These are phyloP conservation scores for Brachynemurus nebulosus DNA, from an alignment of 2,888 invertebrate species.

Conservation along the genomic window DNA sequence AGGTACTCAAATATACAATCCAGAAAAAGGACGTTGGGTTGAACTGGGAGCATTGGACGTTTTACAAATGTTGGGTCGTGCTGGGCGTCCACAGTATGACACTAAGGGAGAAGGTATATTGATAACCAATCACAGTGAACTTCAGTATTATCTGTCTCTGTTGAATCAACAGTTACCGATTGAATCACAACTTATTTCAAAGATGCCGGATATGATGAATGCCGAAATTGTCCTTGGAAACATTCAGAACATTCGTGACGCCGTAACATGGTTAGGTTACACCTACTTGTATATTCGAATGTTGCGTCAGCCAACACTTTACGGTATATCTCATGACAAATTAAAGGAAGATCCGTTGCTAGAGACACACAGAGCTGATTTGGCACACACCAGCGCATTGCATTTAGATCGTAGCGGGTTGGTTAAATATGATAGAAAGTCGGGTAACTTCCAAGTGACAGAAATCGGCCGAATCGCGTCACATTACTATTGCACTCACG, in stretches of 20 bases:
- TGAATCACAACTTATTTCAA: constrained; percentile 88
- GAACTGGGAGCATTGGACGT: constrained; percentile 96
- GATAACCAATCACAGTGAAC: constrained; percentile 96
- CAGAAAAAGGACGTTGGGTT: constrained; percentile 97
- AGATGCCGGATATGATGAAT: constrained; percentile 92
- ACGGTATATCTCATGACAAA: constrained; percentile 72
- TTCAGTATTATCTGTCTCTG: constrained; percentile 94
- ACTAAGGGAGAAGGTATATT: constrained; percentile 94
- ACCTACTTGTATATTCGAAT: constrained; percentile 94
- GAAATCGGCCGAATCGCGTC: constrained; percentile 96
- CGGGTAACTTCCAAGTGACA: constrained; percentile 77
- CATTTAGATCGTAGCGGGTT: constrained; percentile 88
- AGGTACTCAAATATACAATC: constrained; percentile 96
- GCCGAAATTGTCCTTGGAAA: constrained; percentile 96
- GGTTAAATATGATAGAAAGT: constrained; percentile 87
- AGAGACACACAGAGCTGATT: constrained; percentile 83
- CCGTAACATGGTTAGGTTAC: constrained; percentile 89
- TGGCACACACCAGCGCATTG: constrained; percentile 88
- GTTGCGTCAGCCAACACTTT: constrained; percentile 78
- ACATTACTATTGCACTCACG: constrained; percentile 95
- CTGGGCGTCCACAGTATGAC: constrained; percentile 97
- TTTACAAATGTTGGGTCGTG: constrained; percentile 95
- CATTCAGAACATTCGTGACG: constrained; percentile 74
- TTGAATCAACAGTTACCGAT: constrained; percentile 97
- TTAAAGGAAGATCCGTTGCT: constrained; percentile 69